These are phyloP conservation scores for Trichoplax adhaerens DNA, from an alignment of 37 sponge, comb jelly and placozoan species.

Conservation along the genomic window DNA sequence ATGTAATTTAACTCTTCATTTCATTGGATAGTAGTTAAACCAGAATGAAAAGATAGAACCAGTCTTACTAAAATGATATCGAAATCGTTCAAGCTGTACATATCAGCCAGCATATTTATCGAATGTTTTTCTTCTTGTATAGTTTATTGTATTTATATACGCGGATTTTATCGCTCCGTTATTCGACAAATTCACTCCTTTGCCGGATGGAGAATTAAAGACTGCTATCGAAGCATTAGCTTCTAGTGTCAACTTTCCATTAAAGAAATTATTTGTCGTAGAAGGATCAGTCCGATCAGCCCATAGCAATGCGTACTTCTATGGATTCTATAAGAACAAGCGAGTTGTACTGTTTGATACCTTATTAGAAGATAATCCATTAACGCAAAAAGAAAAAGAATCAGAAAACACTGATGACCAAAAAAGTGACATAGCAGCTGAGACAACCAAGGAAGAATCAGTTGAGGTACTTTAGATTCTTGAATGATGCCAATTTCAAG, in stretches of 20 bases:
- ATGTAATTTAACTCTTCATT: too few species aligned
- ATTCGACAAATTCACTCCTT: constrained; percentile 86
- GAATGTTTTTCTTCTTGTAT: not conserved
- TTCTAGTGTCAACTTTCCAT: constrained; percentile 50
- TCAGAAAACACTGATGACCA: constrained; percentile 1
- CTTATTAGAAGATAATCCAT: constrained; percentile 27
- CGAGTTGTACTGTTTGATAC: constrained; percentile 92
- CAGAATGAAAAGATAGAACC: too few species aligned
- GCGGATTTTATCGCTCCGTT: constrained; percentile 86
- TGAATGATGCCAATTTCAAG: too few species aligned
- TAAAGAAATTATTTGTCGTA: constrained; percentile 75
- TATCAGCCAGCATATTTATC: too few species aligned
- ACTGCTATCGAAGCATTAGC: constrained; percentile 63
- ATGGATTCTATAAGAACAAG: constrained; percentile 92
- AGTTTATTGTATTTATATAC: constrained; percentile 64
- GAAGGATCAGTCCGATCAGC: constrained; percentile 77
- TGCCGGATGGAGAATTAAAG: constrained; percentile 58
- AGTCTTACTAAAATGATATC: too few species aligned
- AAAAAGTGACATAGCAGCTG: not conserved
- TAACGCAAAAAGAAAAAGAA: constrained; percentile 2
- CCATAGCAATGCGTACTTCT: constrained; percentile 97
- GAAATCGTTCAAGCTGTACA: too few species aligned
- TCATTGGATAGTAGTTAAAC: too few species aligned
- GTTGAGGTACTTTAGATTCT: not conserved
- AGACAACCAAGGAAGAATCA: constrained; percentile 5